phyloP scores from a whole-genome alignment of 2,113 vertebrate genomes.

The Perca flavescens region DNA sequence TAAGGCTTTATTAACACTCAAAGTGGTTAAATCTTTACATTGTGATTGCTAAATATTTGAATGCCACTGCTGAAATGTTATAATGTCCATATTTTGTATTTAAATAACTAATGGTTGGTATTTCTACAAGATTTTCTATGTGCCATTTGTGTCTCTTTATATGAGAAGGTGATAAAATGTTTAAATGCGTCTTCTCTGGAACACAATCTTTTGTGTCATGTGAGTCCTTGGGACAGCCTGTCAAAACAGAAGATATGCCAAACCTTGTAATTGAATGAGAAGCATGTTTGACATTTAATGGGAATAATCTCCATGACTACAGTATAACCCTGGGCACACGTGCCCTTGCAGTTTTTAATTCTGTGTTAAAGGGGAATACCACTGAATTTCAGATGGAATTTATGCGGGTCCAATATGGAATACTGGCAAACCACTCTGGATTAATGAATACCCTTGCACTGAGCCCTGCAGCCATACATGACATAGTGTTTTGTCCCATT shows the following conservation, averaged over 20 bases:
- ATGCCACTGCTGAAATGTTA: not conserved
- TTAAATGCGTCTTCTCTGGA: constrained; percentile 28
- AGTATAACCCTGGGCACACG: constrained; percentile 27
- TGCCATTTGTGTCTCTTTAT: constrained; percentile 21
- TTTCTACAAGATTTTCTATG: constrained; percentile 37
- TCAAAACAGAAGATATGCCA: constrained; percentile 44
- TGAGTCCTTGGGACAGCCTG: constrained; percentile 29
- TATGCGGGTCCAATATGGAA: constrained; percentile 44
- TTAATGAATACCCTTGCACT: constrained; percentile 45
- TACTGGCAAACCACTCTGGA: constrained; percentile 37
- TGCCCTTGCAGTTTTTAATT: constrained; percentile 21
- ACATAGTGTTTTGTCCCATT: constrained; percentile 49
- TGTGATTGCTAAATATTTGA: not conserved
- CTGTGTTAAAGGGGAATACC: constrained; percentile 63
- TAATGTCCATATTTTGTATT: constrained; percentile 15
- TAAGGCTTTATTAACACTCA: not conserved
- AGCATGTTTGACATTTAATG: constrained; percentile 62
- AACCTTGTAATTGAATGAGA: constrained; percentile 51
- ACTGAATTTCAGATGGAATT: constrained; percentile 66
- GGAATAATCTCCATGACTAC: constrained; percentile 44
- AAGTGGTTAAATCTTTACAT: not conserved
- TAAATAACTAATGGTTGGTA: constrained; percentile 2
- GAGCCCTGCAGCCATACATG: constrained; percentile 57
- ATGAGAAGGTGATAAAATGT: constrained; percentile 18
- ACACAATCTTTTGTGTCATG: constrained; percentile 29